Conservation (phyloP, 2,113 vertebrate species). For the Acanthochromis polyacanthus region DNA sequence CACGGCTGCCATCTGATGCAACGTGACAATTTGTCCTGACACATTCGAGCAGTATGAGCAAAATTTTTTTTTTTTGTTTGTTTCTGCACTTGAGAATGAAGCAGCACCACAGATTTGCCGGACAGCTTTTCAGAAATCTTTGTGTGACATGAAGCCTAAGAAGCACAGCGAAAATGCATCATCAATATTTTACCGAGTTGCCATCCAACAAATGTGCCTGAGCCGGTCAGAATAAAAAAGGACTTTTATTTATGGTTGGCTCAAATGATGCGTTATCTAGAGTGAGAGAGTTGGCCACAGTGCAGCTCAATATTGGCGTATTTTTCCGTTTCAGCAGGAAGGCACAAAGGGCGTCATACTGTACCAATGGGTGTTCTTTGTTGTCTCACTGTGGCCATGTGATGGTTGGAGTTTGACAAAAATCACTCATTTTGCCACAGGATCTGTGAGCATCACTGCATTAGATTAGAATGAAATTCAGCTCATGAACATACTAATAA, state of each 20-base stretch:
- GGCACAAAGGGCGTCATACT: constrained; percentile 63
- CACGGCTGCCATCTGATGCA: constrained; percentile 14
- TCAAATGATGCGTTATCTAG: constrained; percentile 44
- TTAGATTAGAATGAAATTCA: not conserved
- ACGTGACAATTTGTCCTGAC: constrained; percentile 26
- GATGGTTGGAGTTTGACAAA: constrained; percentile 68
- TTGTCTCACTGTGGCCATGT: constrained; percentile 52
- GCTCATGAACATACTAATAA: not conserved
- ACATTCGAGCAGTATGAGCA: not conserved
- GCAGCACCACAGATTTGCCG: constrained; percentile 25
- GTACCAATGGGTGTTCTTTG: constrained; percentile 52
- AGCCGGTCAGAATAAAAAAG: constrained; percentile 23
- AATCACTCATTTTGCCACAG: not conserved
- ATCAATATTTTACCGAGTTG: constrained; percentile 70
- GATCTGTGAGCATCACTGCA: not conserved
- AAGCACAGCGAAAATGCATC: constrained; percentile 50
- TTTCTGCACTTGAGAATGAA: constrained; percentile 38
- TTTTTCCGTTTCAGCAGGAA: constrained; percentile 61
- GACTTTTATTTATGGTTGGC: constrained; percentile 49
- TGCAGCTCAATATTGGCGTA: constrained; percentile 10
- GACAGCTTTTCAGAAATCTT: constrained; percentile 30
- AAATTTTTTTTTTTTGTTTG: not conserved
- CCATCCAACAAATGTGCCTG: constrained; percentile 44
- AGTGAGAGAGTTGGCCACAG: constrained; percentile 32
- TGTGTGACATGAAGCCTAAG: constrained; percentile 21